Base-by-base conservation (phyloP, 2,113 vertebrate species). In the Boleophthalmus pectinirostris region DNA sequence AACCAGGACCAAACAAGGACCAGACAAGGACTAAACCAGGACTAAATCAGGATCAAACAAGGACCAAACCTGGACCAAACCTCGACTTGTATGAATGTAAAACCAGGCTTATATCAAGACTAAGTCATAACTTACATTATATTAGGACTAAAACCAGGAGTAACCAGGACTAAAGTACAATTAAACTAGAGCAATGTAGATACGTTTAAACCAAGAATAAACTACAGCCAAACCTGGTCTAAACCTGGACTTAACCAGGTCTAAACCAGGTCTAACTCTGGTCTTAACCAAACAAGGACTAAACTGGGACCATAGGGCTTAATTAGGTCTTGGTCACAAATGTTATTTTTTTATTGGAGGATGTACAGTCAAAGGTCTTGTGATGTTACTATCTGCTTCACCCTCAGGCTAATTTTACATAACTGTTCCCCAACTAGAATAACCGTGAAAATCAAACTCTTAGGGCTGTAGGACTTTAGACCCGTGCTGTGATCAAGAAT, bases 311-410 rank as follows among this genome's bases (percentile, higher is more conserved):
- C 2, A 2, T 13, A 57, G 21, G 21, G 3, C 54, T 24, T 13
- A 57, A 57, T 3, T 24, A 57, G 56, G 49, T 7, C 47, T 49
- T 49, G 47, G 47, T 49, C 51, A 54, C 21, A 16, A 53, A 58
- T 2, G 18, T 46, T n/a, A n/a, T n/a, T n/a, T 86, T 78, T 75
- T 67, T 61, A 43, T 63, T 51, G 63, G 35, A 65, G 75, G 69
- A 70, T 60, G n/a, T 60, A 29, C 70, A 79, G 21, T 35, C 66
- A 63, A 72, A 35, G 68, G 51, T 51, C 51, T 23, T n/a, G 58
- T 73, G 68, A 72, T 46, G 71, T 60, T 16, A 71, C 72, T 21
- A 75, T 54, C 53, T 51, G 53, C 33, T 38, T 38, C 68, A 29
- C 58, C 58, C 58, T 11, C 2, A 64, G n/a, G 69, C 70, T 20